phyloP scores from a whole-genome alignment of 2,797 vertebrate genomes.

The Morus bassanus region DNA sequence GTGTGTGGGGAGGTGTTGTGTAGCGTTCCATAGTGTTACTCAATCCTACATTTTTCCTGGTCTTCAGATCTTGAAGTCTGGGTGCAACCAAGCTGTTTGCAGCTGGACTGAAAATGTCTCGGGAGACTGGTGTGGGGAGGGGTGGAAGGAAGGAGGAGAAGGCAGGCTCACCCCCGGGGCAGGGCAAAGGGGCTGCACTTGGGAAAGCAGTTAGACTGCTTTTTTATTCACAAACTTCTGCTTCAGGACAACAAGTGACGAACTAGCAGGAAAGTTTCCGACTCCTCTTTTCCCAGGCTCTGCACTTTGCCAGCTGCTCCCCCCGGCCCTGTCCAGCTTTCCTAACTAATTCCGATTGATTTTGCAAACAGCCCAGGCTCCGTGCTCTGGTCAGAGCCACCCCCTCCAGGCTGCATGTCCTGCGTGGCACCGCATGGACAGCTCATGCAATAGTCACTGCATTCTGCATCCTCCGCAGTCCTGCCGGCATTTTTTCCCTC shows the following conservation, averaged over 20 bases:
- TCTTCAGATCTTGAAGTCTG: background rate
- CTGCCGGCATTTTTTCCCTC: background rate
- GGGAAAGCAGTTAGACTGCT: background rate
- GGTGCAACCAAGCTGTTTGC: background rate
- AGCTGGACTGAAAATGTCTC: background rate
- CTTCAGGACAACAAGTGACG: accelerated
- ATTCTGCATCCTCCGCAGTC: background rate
- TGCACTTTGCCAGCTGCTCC: background rate
- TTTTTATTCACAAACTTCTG: background rate
- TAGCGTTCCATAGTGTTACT: background rate
- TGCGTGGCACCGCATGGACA: accelerated
- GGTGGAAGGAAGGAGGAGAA: background rate
- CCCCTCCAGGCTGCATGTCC: background rate
- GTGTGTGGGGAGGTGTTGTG: background rate
- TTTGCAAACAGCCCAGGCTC: background rate
- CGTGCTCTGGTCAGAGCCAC: background rate
- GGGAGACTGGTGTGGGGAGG: background rate
- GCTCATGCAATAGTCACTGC: background rate
- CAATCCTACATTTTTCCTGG: background rate
- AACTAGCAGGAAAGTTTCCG: background rate
- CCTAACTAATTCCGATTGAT: background rate
- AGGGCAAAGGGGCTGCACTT: background rate
- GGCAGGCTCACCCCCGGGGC: accelerated
- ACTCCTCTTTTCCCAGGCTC: background rate
- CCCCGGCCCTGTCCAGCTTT: background rate